Conservation (phyloP, 2,888 invertebrate species). For the Branchipolynoe longqiensis region DNA sequence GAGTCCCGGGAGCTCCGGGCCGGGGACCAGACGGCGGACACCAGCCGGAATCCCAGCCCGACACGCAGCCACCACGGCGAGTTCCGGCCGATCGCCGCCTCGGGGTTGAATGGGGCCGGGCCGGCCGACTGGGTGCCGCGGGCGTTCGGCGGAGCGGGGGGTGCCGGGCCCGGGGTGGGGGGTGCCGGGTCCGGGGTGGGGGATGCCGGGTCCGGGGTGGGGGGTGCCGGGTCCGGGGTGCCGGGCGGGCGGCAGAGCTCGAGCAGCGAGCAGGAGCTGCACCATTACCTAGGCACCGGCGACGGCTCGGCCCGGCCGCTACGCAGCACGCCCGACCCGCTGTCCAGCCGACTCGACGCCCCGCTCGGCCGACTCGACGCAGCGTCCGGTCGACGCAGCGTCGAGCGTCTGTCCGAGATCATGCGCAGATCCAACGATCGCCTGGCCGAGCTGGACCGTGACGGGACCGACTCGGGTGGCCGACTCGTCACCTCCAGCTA, state of each 20-base stretch:
- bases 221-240: background rate
- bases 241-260: background rate
- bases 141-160: too few relatives aligned
- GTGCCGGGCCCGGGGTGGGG: too few relatives aligned
- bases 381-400: background rate
- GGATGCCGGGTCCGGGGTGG: background rate
- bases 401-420: slow-evolving; percentile 35
- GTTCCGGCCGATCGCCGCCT: slow-evolving; percentile 35
- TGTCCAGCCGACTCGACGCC: background rate
- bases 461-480: background rate
- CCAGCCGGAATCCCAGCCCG: background rate
- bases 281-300: slow-evolving; percentile 5
- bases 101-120: background rate
- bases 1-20: background rate
- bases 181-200: background rate
- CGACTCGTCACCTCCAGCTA: background rate
- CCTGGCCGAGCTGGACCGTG: slow-evolving; percentile 28
- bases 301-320: background rate
- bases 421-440: slow-evolving; percentile 43
- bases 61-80: background rate
- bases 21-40: background rate
- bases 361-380: background rate
- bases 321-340: background rate
- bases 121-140: background rate
- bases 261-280: slow-evolving; percentile 27